phyloP scores from a whole-genome alignment of 2,888 invertebrate species.

The Gymnosoma rotundatum region DNA sequence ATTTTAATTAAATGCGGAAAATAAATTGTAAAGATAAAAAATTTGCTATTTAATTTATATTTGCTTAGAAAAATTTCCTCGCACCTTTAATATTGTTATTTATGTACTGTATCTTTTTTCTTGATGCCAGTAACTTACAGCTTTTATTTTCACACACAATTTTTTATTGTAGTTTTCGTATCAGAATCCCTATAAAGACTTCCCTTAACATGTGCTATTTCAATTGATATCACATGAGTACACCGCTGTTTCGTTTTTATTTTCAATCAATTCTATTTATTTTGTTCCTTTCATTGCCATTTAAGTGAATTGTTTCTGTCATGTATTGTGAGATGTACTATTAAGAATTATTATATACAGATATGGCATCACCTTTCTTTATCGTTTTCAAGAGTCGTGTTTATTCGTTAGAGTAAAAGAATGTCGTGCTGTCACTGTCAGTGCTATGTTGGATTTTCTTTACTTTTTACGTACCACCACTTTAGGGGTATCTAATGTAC shows the following conservation, averaged over 20 bases:
- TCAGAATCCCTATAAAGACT: conserved; percentile 44
- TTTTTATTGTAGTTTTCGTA: conserved; percentile 38
- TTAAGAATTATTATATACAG: conserved; percentile 33
- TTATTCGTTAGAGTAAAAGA: not conserved
- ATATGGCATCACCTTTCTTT: conserved; percentile 34
- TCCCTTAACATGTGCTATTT: conserved; percentile 57
- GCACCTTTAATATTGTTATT: conserved; percentile 27
- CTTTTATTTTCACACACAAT: conserved; percentile 15
- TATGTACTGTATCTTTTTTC: not conserved
- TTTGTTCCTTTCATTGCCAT: conserved; percentile 30
- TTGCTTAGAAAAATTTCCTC: conserved; percentile 19
- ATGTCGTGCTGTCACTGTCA: too few species aligned
- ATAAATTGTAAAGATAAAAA: not conserved
- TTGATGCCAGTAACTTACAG: conserved; percentile 28
- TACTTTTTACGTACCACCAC: too few species aligned
- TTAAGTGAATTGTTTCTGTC: conserved; percentile 67
- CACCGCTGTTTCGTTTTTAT: conserved; percentile 49
- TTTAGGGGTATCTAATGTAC: too few species aligned
- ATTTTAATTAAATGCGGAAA: conserved; percentile 24
- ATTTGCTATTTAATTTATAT: conserved; percentile 33
- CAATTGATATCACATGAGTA: conserved; percentile 63
- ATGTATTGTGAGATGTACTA: conserved; percentile 50
- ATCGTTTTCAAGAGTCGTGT: conserved; percentile 25
- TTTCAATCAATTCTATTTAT: conserved; percentile 41
- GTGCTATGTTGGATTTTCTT: too few species aligned